Evolutionary conservation across 2,113 vertebrate species (phyloP).

Genomic region (Alectura lathami): DNA sequence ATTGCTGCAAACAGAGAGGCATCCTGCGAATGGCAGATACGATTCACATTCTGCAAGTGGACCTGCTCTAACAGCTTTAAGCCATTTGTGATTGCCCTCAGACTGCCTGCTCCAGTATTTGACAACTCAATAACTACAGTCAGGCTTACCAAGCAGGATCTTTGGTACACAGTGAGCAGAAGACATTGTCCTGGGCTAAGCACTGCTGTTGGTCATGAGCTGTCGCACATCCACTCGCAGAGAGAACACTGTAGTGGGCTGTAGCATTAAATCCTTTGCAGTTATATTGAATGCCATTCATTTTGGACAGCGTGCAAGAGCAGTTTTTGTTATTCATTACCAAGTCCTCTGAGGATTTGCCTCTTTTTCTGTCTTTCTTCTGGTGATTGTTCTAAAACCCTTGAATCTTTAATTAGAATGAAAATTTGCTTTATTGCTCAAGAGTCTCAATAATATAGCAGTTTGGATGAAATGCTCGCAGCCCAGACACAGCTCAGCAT

Average conservation of each 20-base stretch:
- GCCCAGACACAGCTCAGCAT: slow-evolving; percentile 9
- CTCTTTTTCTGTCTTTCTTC: slow-evolving; percentile 9
- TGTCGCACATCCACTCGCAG: neutral
- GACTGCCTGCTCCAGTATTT: neutral
- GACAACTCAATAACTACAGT: neutral
- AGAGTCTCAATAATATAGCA: slow-evolving; percentile 59
- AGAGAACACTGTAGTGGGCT: neutral
- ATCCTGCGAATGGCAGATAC: neutral
- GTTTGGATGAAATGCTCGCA: slow-evolving; percentile 11
- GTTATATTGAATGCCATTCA: neutral
- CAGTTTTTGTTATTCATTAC: slow-evolving; percentile 56
- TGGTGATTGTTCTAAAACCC: slow-evolving; percentile 61
- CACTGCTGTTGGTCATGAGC: neutral
- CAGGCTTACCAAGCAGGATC: neutral
- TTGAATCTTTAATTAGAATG: slow-evolving; percentile 61
- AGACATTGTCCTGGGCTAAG: neutral
- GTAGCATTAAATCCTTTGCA: neutral
- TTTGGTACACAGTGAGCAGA: neutral
- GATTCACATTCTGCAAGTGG: neutral
- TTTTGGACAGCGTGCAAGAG: slow-evolving; percentile 26
- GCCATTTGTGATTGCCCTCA: neutral
- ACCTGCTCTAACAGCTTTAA: neutral
- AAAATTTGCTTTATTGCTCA: slow-evolving; percentile 65
- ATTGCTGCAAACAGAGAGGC: neutral
- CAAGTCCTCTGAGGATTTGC: slow-evolving; percentile 40